Conservation (phyloP, 2,113 vertebrate genomes). For the Neopipo cinnamomea region DNA sequence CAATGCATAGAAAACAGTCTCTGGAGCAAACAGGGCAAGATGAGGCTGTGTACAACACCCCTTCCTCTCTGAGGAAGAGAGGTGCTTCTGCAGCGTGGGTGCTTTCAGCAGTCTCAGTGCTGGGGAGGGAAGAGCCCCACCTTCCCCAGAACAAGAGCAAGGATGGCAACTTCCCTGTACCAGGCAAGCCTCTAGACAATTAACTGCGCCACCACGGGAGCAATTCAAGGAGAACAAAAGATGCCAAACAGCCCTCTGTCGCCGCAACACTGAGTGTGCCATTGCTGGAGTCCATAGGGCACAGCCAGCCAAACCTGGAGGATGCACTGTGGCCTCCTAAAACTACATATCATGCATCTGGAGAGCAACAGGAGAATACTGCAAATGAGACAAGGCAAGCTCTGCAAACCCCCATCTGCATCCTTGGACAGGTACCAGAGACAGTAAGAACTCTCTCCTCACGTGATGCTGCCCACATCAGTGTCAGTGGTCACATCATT, state of each 20-base stretch:
- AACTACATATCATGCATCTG: neutral
- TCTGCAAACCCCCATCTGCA: neutral
- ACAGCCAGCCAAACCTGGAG: neutral
- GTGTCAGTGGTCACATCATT: neutral
- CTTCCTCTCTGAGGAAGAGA: neutral
- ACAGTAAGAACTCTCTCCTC: neutral
- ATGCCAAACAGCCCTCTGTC: neutral
- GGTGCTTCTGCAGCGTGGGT: neutral
- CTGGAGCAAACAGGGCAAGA: neutral
- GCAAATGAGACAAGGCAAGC: neutral
- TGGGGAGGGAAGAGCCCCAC: neutral
- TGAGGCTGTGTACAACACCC: neutral
- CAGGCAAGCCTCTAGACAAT: neutral
- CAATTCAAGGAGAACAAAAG: neutral
- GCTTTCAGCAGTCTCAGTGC: neutral
- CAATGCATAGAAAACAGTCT: neutral
- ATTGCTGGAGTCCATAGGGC: neutral
- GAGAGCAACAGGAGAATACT: neutral
- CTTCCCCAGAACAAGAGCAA: neutral
- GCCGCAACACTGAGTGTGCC: neutral
- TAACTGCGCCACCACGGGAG: neutral
- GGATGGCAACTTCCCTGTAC: neutral
- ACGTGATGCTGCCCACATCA: neutral
- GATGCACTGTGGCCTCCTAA: neutral
- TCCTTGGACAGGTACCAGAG: neutral